Base-by-base conservation (phyloP, 2,888 invertebrate genomes). In the Pristionchus fissidentatus region DNA sequence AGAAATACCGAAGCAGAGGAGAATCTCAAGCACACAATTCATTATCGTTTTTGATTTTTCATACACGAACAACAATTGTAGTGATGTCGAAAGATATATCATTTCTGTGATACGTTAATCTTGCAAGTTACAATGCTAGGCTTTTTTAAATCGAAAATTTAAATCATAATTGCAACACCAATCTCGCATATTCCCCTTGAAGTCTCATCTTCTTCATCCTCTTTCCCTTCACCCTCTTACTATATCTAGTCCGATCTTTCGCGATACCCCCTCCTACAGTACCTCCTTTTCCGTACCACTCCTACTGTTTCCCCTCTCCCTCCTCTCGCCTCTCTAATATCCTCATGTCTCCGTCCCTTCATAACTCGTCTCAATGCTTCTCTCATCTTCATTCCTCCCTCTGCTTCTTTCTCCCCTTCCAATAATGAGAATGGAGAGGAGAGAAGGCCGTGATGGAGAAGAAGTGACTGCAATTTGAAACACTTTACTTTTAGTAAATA, bases 401-500 rank as follows among this genome's bases (percentile, higher is more conserved):
- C 66, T n/a, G 62, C 46, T 22, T 62, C 62, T 15, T 66, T 66
- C 66, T 62, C 62, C 35, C 26, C 49, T 32, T 66, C 62, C 19
- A 66, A 22, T 1, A 66, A 3, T 26, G 43, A 46, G 8, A 81
- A 66, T 3, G 81, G 81, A 46, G 62, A 43, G 13, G 81, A 81
- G 10, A 81, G 46, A 0, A 81, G 62, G 29, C 81, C 81, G 66
- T 81, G 81, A 66, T 81, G 81, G 60, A 62, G 81, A 8, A 81
- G 66, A 0, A 81, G 46, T 3, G 81, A 62, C 66, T 81, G 66
- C 1, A 81, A 66, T 49, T 2, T 22, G 52, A 19, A 4, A 52
- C 19, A 52, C 52, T n/a, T n/a, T n/a, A 15, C 19, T 3, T 52
- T 52, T 15, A 52, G 19, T 52, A 8, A 22, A 52, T 10, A 10